Percentiles rank a stretch among this genome's conserved stretches.
Conservation (phyloP, 1,140 invertebrate species). For the Tenebrio molitor region DNA sequence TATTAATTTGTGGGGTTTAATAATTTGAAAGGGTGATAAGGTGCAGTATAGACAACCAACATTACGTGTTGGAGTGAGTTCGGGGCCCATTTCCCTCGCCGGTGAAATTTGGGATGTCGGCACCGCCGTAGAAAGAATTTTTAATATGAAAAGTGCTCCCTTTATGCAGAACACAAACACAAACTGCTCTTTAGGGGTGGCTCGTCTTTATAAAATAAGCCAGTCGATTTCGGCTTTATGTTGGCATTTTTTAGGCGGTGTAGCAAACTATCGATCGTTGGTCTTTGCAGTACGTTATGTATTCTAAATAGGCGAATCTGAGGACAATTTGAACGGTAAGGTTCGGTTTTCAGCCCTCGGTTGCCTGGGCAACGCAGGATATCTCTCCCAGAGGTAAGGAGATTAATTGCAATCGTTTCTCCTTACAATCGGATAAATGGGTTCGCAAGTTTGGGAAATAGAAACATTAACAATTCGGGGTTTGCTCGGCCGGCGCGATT, state of each 20-base stretch:
- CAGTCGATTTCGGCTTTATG: conserved; percentile 25
- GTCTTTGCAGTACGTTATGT: conserved; percentile 50
- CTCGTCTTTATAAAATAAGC: conserved; percentile 32
- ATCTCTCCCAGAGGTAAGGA: conserved; percentile 64
- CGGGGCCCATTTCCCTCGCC: background rate
- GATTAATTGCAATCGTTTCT: conserved; percentile 64
- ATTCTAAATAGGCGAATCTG: conserved; percentile 55
- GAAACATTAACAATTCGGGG: conserved; percentile 63
- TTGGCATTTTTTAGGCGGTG: background rate
- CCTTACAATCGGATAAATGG: conserved; percentile 64
- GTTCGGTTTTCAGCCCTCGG: conserved; percentile 54
- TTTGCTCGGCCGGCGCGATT: background rate
- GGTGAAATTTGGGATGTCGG: conserved; percentile 20
- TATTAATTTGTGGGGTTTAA: too few species aligned
- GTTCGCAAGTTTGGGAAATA: conserved; percentile 62
- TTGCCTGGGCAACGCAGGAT: conserved; percentile 59
- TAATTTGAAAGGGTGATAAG: conserved; percentile 14
- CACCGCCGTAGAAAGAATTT: conserved; percentile 26
- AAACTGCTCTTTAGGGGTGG: conserved; percentile 36
- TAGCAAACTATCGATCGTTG: conserved; percentile 29
- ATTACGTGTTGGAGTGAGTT: background rate
- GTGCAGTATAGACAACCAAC: conserved; percentile 16
- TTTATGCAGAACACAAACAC: conserved; percentile 38
- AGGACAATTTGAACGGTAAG: conserved; percentile 53
- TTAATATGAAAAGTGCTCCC: conserved; percentile 39